Base-by-base conservation (phyloP, 37 sponge, comb jelly and placozoan species). In the Spongilla lacustris region DNA sequence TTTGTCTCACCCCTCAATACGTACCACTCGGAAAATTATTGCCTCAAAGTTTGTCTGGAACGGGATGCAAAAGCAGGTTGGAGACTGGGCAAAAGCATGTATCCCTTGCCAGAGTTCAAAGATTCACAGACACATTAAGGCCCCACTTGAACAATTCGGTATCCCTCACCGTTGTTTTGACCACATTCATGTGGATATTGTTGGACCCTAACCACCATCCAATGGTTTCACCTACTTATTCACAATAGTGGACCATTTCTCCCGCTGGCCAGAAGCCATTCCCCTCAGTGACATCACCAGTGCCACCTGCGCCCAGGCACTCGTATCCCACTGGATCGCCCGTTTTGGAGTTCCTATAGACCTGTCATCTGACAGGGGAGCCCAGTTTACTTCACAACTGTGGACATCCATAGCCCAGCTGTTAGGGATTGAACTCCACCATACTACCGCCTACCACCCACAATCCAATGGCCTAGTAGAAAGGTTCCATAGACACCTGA, bases 391-490 rank as follows among this genome's bases (percentile, higher is more conserved):
- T 34, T 85, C 86, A 27, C 36, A 71, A n/a, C 73, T 78, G 50
- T 85, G 86, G 78, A 78, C 10, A 31, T 31, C 79, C 71, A 19
- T 78, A 5, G 29, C 29, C 5, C 35, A 77, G 30, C 66, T 76
- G 9, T 68, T 81, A 23, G 86, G 86, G 4, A 73, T 81, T 19
- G 67, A 67, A 46, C 71, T 68, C 22, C 78, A 86, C 28, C 73
- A 38, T 73, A 79, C 85, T n/a, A 85, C 85, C 23, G 85, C 86
- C 73, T 86, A 86, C 50, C 86, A 86, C 73, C 80, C 86, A 1
- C 85, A 85, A 41, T 31, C 77, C n/a, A 85, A 85, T 58, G 78
- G 85, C 8, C 19, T 85, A 4, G 84, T 85, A 8, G 77, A 85
- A 38, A 32, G 77, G 37, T 85, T 85, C 70, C 84, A 83, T 25